Evolutionary conservation across 2,113 vertebrate genomes (phyloP).

Genomic region (Phycodurus eques): DNA sequence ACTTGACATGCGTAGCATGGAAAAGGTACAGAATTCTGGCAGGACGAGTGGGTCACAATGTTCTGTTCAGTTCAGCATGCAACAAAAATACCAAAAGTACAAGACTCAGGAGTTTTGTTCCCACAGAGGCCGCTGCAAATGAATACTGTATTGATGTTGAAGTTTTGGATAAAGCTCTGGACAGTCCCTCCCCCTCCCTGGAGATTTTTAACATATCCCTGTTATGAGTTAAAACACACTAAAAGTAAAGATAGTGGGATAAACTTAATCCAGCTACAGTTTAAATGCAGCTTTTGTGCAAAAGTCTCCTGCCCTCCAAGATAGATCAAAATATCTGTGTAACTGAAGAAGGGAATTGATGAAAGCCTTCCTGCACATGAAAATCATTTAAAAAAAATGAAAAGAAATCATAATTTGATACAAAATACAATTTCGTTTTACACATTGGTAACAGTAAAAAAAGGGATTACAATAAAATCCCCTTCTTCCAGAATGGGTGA

Average conservation of each 20-base stretch:
- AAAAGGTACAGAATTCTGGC: conserved; percentile 28
- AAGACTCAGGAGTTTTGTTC: conserved; percentile 16
- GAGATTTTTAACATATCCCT: neutral
- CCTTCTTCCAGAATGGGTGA: too few species aligned
- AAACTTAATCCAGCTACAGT: neutral
- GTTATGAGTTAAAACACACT: neutral
- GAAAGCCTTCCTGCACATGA: neutral
- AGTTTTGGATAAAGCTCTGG: conserved; percentile 6
- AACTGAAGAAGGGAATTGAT: neutral
- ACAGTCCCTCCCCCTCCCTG: neutral
- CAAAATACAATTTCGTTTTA: too few species aligned
- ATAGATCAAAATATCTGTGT: neutral
- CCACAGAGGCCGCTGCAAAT: conserved; percentile 1
- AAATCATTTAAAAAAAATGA: too few species aligned
- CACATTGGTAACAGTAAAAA: too few species aligned
- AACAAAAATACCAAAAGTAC: conserved; percentile 18
- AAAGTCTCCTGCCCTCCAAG: neutral
- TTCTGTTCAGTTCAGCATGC: conserved; percentile 9
- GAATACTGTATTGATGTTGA: neutral
- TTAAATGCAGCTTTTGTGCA: neutral
- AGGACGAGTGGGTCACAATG: conserved; percentile 6
- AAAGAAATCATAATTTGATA: too few species aligned
- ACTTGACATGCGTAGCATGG: conserved; percentile 19
- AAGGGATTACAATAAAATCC: too few species aligned
- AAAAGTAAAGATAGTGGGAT: neutral